Evolutionary conservation across 2,113 vertebrate genomes (phyloP).

Genomic region (Mystacornis crossleyi): DNA sequence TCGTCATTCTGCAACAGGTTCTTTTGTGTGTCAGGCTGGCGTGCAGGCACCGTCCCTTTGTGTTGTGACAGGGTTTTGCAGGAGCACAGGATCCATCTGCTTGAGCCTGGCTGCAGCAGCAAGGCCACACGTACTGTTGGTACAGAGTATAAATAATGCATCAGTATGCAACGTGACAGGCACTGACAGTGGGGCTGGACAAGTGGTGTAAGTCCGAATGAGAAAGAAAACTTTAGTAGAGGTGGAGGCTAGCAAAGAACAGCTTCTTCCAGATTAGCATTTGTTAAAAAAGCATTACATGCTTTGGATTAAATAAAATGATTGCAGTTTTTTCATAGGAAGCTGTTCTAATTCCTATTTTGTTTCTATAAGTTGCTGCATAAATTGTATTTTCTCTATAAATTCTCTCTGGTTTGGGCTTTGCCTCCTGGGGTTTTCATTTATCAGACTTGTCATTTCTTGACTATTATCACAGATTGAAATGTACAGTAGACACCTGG

Average conservation of each 20-base stretch:
- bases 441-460: constrained; percentile 51
- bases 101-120: background rate
- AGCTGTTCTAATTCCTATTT: background rate
- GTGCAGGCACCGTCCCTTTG: background rate
- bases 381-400: constrained; percentile 26
- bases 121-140: background rate
- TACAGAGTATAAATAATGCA: background rate
- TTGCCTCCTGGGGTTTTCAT: constrained; percentile 22
- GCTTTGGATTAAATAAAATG: background rate
- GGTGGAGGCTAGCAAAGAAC: background rate
- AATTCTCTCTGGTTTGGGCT: constrained; percentile 14
- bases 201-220: background rate
- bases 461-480: constrained; percentile 58
- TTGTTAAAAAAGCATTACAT: background rate
- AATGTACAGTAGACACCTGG: constrained; percentile 57
- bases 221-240: background rate
- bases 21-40: background rate
- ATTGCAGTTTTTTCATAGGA: background rate
- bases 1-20: background rate
- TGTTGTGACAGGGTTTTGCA: background rate
- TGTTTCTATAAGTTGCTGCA: constrained; percentile 6
- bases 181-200: background rate
- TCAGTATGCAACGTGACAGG: background rate
- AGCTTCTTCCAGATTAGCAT: background rate
- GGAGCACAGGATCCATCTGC: background rate